A percentile compares a stretch with the other conserved stretches of the same genome.
Conservation (phyloP, 2,113 vertebrate genomes). For the Solenodon paradoxus region DNA sequence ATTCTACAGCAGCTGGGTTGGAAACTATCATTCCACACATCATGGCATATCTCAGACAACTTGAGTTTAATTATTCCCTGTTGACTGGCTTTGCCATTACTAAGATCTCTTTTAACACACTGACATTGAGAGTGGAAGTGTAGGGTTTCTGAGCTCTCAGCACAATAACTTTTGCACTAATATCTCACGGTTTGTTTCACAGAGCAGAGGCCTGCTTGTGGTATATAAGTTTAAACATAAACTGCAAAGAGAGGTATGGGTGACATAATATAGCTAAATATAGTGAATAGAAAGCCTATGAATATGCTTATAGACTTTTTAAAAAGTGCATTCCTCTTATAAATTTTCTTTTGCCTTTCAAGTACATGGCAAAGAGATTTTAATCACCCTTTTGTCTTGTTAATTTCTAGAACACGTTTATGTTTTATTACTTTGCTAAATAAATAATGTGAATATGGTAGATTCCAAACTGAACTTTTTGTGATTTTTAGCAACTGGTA, state of each 20-base stretch:
- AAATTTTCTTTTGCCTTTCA: background rate
- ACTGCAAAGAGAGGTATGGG: background rate
- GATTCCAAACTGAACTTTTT: constrained; percentile 43
- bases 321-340: background rate
- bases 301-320: constrained; percentile 7
- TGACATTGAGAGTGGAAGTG: constrained; percentile 59
- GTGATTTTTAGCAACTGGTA: constrained; percentile 26
- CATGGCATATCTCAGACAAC: constrained; percentile 76
- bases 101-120: constrained; percentile 72
- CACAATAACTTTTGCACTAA: constrained; percentile 20
- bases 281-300: background rate
- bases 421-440: constrained; percentile 40
- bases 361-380: constrained; percentile 34
- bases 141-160: constrained; percentile 62
- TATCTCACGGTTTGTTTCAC: constrained; percentile 48
- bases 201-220: constrained; percentile 27
- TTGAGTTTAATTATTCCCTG: constrained; percentile 73
- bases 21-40: constrained; percentile 82
- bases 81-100: constrained; percentile 67
- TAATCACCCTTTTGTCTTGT: constrained; percentile 41
- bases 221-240: constrained; percentile 58
- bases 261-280: background rate
- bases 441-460: background rate
- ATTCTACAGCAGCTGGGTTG: constrained; percentile 72
- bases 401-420: constrained; percentile 45